Percentiles rank a stretch among this genome's conserved stretches.
These are phyloP conservation scores for Rhinella marina DNA, from an alignment of 2,797 vertebrate genomes.

Conservation along the genomic window DNA sequence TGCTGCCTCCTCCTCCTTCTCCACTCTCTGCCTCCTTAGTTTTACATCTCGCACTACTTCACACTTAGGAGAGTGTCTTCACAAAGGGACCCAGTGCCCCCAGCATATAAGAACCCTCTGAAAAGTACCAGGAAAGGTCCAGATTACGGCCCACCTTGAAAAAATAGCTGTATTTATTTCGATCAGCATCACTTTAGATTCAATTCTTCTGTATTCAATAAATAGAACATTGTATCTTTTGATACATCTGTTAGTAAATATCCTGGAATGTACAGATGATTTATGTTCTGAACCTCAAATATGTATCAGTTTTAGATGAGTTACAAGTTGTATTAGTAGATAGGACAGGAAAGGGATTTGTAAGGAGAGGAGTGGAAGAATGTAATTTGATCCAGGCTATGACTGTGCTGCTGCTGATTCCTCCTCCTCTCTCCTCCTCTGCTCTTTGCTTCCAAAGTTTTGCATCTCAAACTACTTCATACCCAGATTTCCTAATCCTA, in stretches of 20 bases:
- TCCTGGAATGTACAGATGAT: not conserved
- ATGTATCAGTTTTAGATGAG: not conserved
- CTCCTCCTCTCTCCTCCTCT: not conserved
- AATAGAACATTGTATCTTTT: not conserved
- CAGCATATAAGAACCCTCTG: not conserved
- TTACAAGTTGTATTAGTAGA: not conserved
- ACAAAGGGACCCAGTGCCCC: conserved; percentile 3
- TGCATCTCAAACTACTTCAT: conserved; percentile 33
- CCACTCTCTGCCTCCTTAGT: conserved; percentile 21
- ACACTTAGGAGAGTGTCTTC: conserved; percentile 40
- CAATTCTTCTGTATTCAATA: not conserved
- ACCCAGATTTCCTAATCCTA: too few species aligned
- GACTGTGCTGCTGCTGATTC: conserved; percentile 1
- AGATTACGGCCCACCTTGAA: not conserved
- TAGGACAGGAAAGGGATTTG: conserved; percentile 35
- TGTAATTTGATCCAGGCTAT: conserved; percentile 50
- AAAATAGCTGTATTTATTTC: not conserved
- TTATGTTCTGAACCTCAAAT: not conserved
- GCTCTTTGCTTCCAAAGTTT: conserved; percentile 8
- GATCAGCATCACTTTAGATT: not conserved
- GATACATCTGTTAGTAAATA: not conserved
- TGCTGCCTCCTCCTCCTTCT: conserved; percentile 26
- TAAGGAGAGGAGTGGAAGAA: conserved; percentile 33
- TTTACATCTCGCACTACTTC: conserved; percentile 39
- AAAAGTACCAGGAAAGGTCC: not conserved